Evolutionary conservation across 1,140 invertebrate species (phyloP), one percentile per base, ranked within the genome.

Genomic region (Episyrphus balteatus): DNA sequence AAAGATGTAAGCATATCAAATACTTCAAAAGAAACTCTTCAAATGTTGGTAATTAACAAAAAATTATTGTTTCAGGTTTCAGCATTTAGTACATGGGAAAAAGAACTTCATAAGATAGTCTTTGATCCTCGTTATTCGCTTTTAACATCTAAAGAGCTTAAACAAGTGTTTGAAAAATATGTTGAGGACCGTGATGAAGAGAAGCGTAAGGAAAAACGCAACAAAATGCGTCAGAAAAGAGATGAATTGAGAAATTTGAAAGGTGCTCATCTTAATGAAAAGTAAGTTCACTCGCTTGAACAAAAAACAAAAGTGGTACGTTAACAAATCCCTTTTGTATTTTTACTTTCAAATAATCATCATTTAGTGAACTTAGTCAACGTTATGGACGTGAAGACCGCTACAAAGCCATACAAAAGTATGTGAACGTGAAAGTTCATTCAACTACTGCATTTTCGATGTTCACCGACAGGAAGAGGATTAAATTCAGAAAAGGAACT

Each of bases 91-190:
- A 98, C 96, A 1, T 99, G 95, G 94, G 95, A 99, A 73, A 99
- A 99, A 70, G 97, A 99, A 69, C 77, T 99, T 19, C 94, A 98
- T 68, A 99, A 99, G 77, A 99, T 99, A 61, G 95, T 99, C 1
- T 99, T 98, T 71, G 97, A 99, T 75, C 83, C 88, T 6, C 79
- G 88, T 2, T 99, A 99, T 71, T 76, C 99, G 49, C 75, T 99
- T 46, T 74, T 99, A 31, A 95, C 92, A 15, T 91, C 88, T 0
- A 92, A 92, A 70, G 96, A 99, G 70, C 75, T 97, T 26, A 96
- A 96, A 64, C 78, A 88, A 73, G 91, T 95, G 38, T 98, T 98
- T 75, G 94, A 98, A 65, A 92, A 93, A 58, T 99, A 97, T 72
- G 92, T 97, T 0, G 94, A 96, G 64, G 97, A 99, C 70, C 76